Conservation (phyloP, 1,140 invertebrate genomes). For the Paralvinella palmiformis region DNA sequence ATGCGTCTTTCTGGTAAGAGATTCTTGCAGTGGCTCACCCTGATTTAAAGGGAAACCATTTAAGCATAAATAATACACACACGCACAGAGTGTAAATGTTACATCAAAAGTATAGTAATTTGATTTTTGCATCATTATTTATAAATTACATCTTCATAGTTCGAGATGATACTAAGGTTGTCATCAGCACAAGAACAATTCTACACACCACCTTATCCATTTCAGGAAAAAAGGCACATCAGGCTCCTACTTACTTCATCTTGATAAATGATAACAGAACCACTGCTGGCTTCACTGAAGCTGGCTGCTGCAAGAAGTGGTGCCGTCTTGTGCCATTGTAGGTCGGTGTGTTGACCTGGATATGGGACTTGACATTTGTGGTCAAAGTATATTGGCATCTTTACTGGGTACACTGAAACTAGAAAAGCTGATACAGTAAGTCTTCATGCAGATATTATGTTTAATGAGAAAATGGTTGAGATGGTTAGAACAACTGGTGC, state of each 20-base stretch:
- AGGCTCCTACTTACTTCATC: constrained; percentile 60
- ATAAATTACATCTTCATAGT: too few relatives aligned
- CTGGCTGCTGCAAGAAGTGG: constrained; percentile 77
- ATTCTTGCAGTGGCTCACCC: constrained; percentile 71
- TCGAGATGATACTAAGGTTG: too few relatives aligned
- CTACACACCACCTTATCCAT: too few relatives aligned
- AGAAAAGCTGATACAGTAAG: too few relatives aligned
- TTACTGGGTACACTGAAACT: too few relatives aligned
- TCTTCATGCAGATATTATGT: too few relatives aligned
- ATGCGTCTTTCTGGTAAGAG: constrained; percentile 56
- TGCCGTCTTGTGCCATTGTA: constrained; percentile 71
- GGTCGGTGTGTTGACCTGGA: constrained; percentile 56
- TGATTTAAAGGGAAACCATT: constrained; percentile 41
- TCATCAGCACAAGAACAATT: too few relatives aligned
- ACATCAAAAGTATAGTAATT: too few relatives aligned
- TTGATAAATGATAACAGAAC: constrained; percentile 79
- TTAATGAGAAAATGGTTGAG: too few relatives aligned
- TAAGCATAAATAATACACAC: not conserved
- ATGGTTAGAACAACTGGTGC: too few relatives aligned
- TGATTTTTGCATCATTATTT: too few relatives aligned
- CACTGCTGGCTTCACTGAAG: constrained; percentile 78
- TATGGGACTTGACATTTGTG: constrained; percentile 37
- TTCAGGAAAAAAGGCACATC: too few relatives aligned
- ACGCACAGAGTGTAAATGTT: not conserved
- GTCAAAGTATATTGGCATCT: constrained; percentile 50